Evolutionary conservation across 2,797 vertebrate genomes (phyloP).

Genomic region (Enteromius mattozi): DNA sequence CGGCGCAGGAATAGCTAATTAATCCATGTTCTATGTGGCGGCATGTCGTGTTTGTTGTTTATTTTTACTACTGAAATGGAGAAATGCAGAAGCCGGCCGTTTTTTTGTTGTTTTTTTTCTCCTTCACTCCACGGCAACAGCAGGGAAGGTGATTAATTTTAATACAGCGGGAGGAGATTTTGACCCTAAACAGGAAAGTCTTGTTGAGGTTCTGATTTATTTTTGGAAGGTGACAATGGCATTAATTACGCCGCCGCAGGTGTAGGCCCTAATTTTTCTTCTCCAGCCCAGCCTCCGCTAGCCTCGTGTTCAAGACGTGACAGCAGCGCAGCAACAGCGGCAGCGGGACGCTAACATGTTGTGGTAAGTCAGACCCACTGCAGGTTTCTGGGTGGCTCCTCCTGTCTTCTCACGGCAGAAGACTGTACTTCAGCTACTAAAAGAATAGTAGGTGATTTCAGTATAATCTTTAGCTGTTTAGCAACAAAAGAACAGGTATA

Average conservation of each 20-base stretch:
- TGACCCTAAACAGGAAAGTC: constrained; percentile 86
- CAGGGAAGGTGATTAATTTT: constrained; percentile 80
- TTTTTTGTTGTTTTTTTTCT: not conserved
- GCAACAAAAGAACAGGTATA: constrained; percentile 24
- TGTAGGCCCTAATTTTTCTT: constrained; percentile 81
- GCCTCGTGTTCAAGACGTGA: constrained; percentile 58
- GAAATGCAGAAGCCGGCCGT: constrained; percentile 43
- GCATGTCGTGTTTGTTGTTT: constrained; percentile 72
- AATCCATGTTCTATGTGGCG: constrained; percentile 74
- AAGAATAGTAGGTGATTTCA: constrained; percentile 2
- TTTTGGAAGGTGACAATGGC: constrained; percentile 74
- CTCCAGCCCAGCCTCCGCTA: constrained; percentile 65
- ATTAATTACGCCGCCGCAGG: constrained; percentile 84
- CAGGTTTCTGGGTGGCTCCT: constrained; percentile 76
- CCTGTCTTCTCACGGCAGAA: constrained; percentile 68
- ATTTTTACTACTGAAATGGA: constrained; percentile 71
- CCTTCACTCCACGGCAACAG: constrained; percentile 63
- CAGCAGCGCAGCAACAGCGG: constrained; percentile 35
- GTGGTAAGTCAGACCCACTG: constrained; percentile 52
- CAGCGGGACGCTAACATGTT: constrained; percentile 13
- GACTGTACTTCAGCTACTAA: constrained; percentile 57
- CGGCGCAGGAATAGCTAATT: constrained; percentile 74
- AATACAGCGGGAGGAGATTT: constrained; percentile 77
- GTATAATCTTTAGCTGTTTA: not conserved
- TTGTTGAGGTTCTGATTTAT: constrained; percentile 86